Evolutionary conservation across 1,140 invertebrate species (phyloP).

Genomic region (Mycetomoellerius zeteki): DNA sequence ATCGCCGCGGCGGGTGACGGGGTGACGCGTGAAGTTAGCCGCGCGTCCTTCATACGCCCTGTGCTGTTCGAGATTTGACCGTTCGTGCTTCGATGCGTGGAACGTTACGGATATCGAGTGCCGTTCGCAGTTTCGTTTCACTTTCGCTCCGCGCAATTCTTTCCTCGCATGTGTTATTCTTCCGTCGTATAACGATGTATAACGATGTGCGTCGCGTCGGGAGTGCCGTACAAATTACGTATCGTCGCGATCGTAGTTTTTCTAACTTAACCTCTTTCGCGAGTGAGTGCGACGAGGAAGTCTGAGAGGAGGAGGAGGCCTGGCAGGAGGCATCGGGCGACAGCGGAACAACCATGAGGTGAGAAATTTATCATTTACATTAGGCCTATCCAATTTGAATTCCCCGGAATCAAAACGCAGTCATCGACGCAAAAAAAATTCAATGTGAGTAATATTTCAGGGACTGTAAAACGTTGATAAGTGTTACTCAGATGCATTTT

Average conservation of each 20-base stretch:
- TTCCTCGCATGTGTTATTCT: background rate
- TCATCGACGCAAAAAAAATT: no score
- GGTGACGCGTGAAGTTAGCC: background rate
- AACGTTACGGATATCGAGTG: background rate
- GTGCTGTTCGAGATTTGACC: background rate
- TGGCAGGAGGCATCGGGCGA: background rate
- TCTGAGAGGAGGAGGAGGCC: background rate
- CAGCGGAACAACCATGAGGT: background rate
- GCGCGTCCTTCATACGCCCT: background rate
- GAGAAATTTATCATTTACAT: background rate
- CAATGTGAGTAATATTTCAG: no score
- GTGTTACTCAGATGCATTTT: no score
- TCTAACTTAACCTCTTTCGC: background rate
- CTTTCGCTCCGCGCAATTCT: background rate
- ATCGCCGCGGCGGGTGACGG: background rate
- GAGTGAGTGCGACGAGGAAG: background rate
- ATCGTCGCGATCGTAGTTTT: background rate
- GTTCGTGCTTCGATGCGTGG: background rate
- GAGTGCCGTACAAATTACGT: background rate
- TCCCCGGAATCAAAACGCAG: no score
- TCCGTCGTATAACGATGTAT: background rate
- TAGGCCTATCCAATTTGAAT: no score
- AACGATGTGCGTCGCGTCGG: background rate
- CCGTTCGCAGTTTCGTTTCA: background rate
- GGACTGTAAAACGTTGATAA: no score